Evolutionary conservation across 2,797 vertebrate species (phyloP).

Genomic region (Avahi laniger): DNA sequence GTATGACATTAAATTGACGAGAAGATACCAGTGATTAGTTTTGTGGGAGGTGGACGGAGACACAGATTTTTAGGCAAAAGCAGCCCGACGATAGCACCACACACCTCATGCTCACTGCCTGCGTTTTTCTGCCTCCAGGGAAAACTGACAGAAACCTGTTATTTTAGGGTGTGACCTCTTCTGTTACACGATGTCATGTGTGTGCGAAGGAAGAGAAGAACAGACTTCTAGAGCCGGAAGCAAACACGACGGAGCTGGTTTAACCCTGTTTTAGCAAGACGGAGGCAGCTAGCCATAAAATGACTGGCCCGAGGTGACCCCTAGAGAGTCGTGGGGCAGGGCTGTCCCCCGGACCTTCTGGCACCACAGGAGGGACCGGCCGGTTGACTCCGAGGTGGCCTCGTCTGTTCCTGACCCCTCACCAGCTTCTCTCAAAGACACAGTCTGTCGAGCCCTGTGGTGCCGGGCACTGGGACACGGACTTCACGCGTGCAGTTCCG

Average conservation of each 20-base stretch:
- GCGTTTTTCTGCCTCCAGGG: not conserved
- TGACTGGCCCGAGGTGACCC: not conserved
- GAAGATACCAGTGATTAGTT: not conserved
- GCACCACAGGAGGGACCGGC: not conserved
- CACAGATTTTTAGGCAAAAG: not conserved
- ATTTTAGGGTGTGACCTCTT: not conserved
- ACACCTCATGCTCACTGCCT: not conserved
- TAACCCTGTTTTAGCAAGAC: not conserved
- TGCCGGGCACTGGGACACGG: not conserved
- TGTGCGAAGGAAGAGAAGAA: not conserved
- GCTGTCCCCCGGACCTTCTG: not conserved
- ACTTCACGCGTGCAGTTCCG: accelerated
- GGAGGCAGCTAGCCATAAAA: accelerated
- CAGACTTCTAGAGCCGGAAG: not conserved
- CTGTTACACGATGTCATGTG: not conserved
- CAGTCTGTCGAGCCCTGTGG: accelerated
- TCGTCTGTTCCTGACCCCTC: too few species aligned
- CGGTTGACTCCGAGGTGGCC: not conserved
- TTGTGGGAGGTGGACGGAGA: not conserved
- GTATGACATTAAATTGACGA: not conserved
- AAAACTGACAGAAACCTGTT: not conserved
- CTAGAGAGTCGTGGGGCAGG: too few species aligned
- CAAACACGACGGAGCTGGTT: accelerated
- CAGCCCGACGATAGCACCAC: not conserved
- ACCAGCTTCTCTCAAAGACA: not conserved